phyloP scores from a whole-genome alignment of 2,888 invertebrate species.

The Chrysomela aeneicollis region DNA sequence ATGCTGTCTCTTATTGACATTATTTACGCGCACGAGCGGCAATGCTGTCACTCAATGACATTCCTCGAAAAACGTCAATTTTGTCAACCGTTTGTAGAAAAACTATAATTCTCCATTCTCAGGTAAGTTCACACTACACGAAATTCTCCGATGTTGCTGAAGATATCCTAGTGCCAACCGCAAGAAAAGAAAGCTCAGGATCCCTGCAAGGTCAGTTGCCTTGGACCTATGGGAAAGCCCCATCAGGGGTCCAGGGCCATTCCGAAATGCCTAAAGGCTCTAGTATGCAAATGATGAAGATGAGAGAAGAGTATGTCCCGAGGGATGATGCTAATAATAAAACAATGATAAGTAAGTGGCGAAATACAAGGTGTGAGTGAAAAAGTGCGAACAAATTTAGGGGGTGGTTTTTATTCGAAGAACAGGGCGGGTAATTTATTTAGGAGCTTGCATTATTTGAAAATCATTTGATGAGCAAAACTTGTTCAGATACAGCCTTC shows the following conservation, averaged over 20 bases:
- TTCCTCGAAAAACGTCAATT: too few relatives aligned
- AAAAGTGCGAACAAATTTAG: too few relatives aligned
- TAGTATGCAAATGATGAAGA: not conserved
- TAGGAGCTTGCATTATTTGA: too few relatives aligned
- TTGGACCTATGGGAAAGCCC: constrained; percentile 43
- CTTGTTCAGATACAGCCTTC: too few relatives aligned
- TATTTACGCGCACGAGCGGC: too few relatives aligned
- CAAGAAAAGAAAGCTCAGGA: constrained; percentile 17
- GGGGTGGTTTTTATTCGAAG: too few relatives aligned
- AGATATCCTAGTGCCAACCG: constrained; percentile 16
- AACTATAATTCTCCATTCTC: not conserved
- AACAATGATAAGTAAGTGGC: not conserved
- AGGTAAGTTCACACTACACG: constrained; percentile 32
- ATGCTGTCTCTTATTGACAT: too few relatives aligned
- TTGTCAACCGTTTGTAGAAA: too few relatives aligned
- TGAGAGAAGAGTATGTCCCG: not conserved
- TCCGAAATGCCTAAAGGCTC: not conserved
- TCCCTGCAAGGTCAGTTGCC: constrained; percentile 41
- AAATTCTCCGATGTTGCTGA: constrained; percentile 42
- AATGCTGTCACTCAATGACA: too few relatives aligned
- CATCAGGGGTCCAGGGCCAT: not conserved
- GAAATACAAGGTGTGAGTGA: not conserved
- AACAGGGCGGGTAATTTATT: too few relatives aligned
- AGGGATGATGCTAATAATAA: not conserved
- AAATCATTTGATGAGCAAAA: too few relatives aligned